These are phyloP conservation scores for Aegotheles bennettii DNA, from an alignment of 2,113 vertebrate genomes.

Conservation along the genomic window DNA sequence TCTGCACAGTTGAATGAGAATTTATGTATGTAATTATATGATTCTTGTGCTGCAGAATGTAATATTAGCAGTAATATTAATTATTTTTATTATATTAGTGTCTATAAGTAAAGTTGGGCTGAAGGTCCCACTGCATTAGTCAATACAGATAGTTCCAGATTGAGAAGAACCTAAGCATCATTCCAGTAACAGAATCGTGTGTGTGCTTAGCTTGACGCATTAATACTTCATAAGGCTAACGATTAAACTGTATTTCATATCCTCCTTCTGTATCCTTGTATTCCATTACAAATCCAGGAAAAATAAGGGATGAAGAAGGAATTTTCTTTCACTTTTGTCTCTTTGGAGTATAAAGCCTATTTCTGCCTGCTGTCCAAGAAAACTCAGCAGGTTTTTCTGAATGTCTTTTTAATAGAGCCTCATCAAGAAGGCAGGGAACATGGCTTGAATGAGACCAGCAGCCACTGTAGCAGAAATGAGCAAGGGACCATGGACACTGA, in stretches of 20 bases:
- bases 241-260: background rate
- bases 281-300: background rate
- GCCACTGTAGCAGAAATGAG: background rate
- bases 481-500: fast-evolving
- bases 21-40: background rate
- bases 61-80: background rate
- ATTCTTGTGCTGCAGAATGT: background rate
- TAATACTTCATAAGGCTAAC: background rate
- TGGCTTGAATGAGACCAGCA: background rate
- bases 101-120: background rate
- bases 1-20: background rate
- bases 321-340: background rate
- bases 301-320: background rate
- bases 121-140: background rate
- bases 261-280: background rate
- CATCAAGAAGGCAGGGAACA: background rate
- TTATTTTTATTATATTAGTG: background rate
- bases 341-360: background rate
- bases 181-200: background rate
- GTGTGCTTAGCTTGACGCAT: background rate
- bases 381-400: background rate
- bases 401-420: background rate
- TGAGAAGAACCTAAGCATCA: background rate
- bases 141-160: background rate
- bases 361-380: background rate